Percentiles rank a stretch among this genome's conserved stretches.
Conservation (phyloP, 2,797 vertebrate species). For the Eremophila alpestris region DNA sequence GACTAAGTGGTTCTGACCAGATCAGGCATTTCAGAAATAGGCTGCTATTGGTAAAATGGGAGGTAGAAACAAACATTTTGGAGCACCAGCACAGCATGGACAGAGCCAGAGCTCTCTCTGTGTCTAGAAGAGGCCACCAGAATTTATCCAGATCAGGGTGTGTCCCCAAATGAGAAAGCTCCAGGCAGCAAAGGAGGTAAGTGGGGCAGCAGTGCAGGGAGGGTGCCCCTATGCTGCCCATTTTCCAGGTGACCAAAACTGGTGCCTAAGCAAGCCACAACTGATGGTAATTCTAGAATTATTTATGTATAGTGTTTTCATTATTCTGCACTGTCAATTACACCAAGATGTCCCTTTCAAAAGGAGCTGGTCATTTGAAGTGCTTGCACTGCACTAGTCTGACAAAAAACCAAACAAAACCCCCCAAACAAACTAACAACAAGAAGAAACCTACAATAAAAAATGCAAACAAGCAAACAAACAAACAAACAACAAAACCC, state of each 20-base stretch:
- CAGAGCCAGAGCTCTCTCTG: not conserved
- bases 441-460: not conserved
- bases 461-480: no score
- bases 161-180: not conserved
- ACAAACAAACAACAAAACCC: not conserved
- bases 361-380: not conserved
- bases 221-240: not conserved
- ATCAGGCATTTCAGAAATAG: not conserved
- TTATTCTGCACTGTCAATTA: not conserved
- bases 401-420: accelerated
- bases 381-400: accelerated
- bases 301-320: not conserved
- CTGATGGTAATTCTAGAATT: not conserved
- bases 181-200: not conserved
- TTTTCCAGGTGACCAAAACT: not conserved
- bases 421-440: not conserved
- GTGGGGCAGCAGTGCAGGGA: not conserved
- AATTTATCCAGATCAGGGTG: not conserved
- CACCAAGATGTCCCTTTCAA: not conserved
- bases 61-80: not conserved
- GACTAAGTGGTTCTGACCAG: not conserved
- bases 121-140: accelerated
- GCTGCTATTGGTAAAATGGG: not conserved
- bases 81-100: accelerated
- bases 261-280: not conserved